Conservation (phyloP, 1,140 invertebrate species). For the Drosophila pseudoobscura region DNA sequence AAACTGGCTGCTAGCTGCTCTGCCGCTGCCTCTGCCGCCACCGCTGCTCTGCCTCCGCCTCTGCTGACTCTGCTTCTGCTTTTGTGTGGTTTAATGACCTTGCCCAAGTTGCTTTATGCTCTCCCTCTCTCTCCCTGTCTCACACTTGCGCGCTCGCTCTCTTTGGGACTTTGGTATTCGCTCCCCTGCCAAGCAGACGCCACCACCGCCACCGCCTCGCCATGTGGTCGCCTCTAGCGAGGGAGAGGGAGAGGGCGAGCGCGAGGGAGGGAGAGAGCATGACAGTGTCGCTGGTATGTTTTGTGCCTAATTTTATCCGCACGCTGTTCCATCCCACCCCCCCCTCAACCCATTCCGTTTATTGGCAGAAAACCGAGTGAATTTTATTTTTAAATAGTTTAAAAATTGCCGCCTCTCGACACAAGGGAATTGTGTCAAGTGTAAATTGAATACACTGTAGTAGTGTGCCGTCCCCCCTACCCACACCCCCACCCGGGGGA, state of each 20-base stretch:
- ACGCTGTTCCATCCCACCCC: slow-evolving; percentile 27
- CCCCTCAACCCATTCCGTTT: slow-evolving; percentile 21
- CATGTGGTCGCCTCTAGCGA: slow-evolving; percentile 54
- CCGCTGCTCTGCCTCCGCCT: slow-evolving; percentile 1
- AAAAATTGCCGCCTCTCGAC: slow-evolving; percentile 27
- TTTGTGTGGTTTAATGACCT: slow-evolving; percentile 79
- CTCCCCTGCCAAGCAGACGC: slow-evolving; percentile 68
- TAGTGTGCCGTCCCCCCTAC: too few relatives aligned
- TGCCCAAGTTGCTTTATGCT: slow-evolving; percentile 65
- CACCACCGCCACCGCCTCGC: slow-evolving; percentile 11
- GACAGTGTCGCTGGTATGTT: slow-evolving; percentile 30
- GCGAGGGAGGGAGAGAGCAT: slow-evolving; percentile 9
- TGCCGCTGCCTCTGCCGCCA: slow-evolving; percentile 11
- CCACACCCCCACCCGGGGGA: too few relatives aligned
- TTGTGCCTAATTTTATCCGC: slow-evolving; percentile 73
- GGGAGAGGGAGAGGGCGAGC: slow-evolving; percentile 1
- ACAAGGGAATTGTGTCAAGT: slow-evolving; percentile 73
- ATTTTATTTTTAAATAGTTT: slow-evolving; percentile 75
- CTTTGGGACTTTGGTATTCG: slow-evolving; percentile 36
- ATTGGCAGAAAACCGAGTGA: slow-evolving; percentile 52
- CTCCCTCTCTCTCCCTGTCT: slow-evolving; percentile 18
- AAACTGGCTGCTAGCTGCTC: slow-evolving; percentile 15
- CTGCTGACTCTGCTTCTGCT: slow-evolving; percentile 1
- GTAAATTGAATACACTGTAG: slow-evolving; percentile 48
- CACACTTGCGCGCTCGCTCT: slow-evolving; percentile 7